phyloP scores from a whole-genome alignment of 2,113 vertebrate species.

The Himantopus leucocephalus region DNA sequence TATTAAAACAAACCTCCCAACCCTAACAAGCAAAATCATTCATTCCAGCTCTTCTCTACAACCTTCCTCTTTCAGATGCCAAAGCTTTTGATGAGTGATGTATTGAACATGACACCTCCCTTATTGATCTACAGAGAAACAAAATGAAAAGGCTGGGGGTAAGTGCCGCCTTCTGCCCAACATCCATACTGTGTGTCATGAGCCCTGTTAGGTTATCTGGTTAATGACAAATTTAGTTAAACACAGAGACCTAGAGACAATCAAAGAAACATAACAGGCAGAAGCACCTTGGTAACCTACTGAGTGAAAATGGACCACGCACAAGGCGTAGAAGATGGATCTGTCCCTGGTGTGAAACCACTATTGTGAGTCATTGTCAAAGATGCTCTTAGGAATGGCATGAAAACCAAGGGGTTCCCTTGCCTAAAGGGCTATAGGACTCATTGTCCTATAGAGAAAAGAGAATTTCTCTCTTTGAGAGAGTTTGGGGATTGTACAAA shows the following conservation, averaged over 20 bases:
- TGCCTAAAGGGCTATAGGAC: not conserved
- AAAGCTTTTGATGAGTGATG: not conserved
- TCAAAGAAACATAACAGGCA: not conserved
- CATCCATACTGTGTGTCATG: not conserved
- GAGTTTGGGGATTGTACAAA: not conserved
- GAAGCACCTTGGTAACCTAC: not conserved
- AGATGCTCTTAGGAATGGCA: not conserved
- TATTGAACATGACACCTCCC: not conserved
- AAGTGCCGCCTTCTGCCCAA: not conserved
- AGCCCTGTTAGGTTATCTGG: not conserved
- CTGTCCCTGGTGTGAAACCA: not conserved
- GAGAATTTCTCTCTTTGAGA: not conserved
- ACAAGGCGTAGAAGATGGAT: not conserved
- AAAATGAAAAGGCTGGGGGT: not conserved
- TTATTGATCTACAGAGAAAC: not conserved
- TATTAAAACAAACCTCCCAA: not conserved
- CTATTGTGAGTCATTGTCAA: not conserved
- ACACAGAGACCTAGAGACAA: not conserved
- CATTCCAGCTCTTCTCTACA: not conserved
- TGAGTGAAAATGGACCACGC: not conserved
- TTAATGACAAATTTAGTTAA: not conserved
- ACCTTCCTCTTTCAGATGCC: not conserved
- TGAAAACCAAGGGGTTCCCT: not conserved
- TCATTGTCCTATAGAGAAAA: not conserved
- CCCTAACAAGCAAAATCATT: not conserved